Evolutionary conservation across 1,140 invertebrate genomes (phyloP), one percentile per base, ranked within the genome.

Genomic region (Eumeta japonica): DNA sequence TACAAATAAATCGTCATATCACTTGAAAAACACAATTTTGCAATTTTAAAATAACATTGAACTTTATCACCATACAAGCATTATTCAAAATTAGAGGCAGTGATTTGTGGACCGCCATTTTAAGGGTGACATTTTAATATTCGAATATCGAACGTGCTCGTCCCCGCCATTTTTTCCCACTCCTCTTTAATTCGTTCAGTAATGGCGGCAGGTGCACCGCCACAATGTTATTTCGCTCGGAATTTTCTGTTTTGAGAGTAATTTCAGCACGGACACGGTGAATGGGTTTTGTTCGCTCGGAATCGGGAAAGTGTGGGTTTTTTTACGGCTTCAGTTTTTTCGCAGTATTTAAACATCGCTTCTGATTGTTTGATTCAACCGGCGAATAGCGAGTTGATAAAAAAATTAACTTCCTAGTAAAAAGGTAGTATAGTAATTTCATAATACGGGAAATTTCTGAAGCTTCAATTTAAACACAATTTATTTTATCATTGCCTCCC

Each of bases 51-150:
- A n/a, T n/a, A n/a, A n/a, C n/a, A 73, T 70, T 68, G 68, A 46
- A 41, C 55, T 68, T 73, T 63, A 68, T 66, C 62, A 61, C 65
- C 66, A 62, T 67, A 67, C 67, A 60, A 60, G 43, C 49, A 57
- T 65, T 53, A 56, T 49, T 42, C 47, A 62, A 61, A 68, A 68
- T 70, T 68, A 58, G 62, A 43, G 52, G 45, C 48, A 49, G 52
- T 66, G 62, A 73, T 73, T 73, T 68, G 70, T 52, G 52, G 50
- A 43, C 46, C 42, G 65, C 65, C 63, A 68, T 70, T 62, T 63
- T 58, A 58, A 34, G 41, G 37, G 56, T 54, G 61, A 65, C 61
- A 62, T 64, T 66, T 66, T 64, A 62, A 64, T 50, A 46, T 50
- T 35, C 41, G 38, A 33, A 33, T 33, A 33, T 33, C 31, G 31